Base-by-base conservation (phyloP, 2,888 invertebrate genomes). In the Cosmorhoe ocellata region DNA sequence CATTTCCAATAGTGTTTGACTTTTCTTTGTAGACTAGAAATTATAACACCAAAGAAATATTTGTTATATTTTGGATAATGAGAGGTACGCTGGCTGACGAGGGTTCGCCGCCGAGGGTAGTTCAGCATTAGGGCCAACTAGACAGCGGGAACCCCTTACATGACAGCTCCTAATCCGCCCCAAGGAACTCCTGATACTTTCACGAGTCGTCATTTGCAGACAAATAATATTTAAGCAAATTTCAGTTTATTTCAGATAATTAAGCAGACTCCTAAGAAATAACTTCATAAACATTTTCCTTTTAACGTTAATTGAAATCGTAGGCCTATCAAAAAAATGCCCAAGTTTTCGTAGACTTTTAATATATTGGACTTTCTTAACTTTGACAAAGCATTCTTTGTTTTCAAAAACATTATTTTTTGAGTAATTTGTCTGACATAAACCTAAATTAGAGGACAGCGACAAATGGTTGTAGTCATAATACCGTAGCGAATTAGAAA, bases 361-460 rank as follows among this genome's bases (percentile, higher is more conserved):
- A 39, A 46, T 32, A 13, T 34, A 31, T 31, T 22, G 40, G n/a
- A 37, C 12, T 44, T 36, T 36, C 10, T 18, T 9, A 28, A 44
- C n/a, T 10, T 7, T 44, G 3, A 10, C 12, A 10, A 14, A 28
- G n/a, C 1, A 12, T 14, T 28, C 54, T 62, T 65, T 63, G 56
- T 61, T 49, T 42, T 10, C 51, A 59, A 66, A 68, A 56, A 63
- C 64, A 67, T 63, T 64, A 65, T 63, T 50, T 43, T 75, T 74
- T 68, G 61, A 74, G 66, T 73, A 41, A 41, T 18, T 41, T 24
- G 41, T 10, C 8, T 67, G 63, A 69, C 68, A 70, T 68, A 68
- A 70, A 68, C 71, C 64, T 72, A 72, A 71, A 74, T 75, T 68
- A 74, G 18, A 24, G 69, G 68, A 58, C 64, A 63, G 63, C 60